phyloP scores from a whole-genome alignment of 2,797 vertebrate genomes.

The Acanthiza pusilla region DNA sequence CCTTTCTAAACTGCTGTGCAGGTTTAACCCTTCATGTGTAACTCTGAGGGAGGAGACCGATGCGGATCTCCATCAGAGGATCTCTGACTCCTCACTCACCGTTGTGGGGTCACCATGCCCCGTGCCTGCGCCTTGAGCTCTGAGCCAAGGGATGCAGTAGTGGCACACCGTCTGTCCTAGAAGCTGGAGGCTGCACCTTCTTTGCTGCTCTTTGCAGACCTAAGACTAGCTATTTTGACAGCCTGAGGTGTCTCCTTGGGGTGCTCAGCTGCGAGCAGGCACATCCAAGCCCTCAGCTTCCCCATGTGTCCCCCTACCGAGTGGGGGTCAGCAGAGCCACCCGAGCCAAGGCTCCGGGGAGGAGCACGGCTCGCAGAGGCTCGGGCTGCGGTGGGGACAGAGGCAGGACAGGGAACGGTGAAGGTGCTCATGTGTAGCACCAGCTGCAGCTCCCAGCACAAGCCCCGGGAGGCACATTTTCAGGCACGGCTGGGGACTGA shows the following conservation, averaged over 20 bases:
- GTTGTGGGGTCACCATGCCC: accelerated
- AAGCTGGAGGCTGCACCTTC: not conserved
- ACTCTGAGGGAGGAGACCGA: not conserved
- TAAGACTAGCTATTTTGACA: not conserved
- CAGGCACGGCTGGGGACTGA: not conserved
- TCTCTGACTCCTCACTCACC: not conserved
- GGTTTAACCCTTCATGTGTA: not conserved
- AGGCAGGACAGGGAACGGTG: accelerated
- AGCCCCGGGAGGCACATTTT: not conserved
- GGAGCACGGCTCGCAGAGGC: accelerated
- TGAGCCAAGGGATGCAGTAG: not conserved
- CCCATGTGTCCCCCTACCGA: accelerated
- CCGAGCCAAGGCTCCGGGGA: accelerated
- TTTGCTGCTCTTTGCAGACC: not conserved
- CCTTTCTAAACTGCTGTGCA: not conserved
- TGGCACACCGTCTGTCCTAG: not conserved
- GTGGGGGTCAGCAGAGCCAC: not conserved
- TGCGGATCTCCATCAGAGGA: not conserved
- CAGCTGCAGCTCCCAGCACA: not conserved
- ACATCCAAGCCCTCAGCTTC: not conserved
- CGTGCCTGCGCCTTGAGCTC: not conserved
- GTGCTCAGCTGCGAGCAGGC: not conserved
- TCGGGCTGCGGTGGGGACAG: accelerated
- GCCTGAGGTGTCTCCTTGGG: not conserved
- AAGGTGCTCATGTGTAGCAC: accelerated